Conservation (phyloP, 2,888 invertebrate genomes). For the Thera britannica region DNA sequence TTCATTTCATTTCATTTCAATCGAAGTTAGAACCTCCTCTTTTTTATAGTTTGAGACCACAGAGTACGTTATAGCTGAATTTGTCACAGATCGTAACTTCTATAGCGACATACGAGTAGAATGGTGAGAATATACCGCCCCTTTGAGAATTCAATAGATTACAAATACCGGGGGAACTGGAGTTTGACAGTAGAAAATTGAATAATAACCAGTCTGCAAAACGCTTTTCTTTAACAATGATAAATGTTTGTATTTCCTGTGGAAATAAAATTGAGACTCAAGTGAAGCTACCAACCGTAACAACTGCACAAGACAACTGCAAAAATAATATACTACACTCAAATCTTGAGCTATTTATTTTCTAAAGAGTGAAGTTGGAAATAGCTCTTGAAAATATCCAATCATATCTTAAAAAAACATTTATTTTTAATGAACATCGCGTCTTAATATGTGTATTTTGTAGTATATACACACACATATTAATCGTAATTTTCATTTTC, state of each 20-base stretch:
- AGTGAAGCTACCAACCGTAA: constrained; percentile 8
- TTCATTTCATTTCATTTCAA: too few relatives aligned
- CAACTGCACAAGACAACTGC: constrained; percentile 3
- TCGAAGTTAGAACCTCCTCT: too few relatives aligned
- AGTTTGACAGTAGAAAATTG: constrained; percentile 21
- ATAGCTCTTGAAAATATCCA: background rate
- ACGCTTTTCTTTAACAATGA: background rate
- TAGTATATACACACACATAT: too few relatives aligned
- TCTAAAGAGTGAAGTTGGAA: background rate
- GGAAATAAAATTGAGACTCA: background rate
- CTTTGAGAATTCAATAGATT: constrained; percentile 36
- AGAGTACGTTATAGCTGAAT: too few relatives aligned
- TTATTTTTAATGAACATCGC: too few relatives aligned
- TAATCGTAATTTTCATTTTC: too few relatives aligned
- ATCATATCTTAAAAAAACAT: too few relatives aligned
- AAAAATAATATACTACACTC: background rate
- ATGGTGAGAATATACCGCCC: constrained; percentile 52
- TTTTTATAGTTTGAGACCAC: too few relatives aligned
- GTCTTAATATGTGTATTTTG: too few relatives aligned
- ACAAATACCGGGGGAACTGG: constrained; percentile 24
- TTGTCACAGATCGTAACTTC: background rate
- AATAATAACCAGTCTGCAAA: constrained; percentile 3
- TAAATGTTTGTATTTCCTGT: background rate
- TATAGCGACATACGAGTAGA: constrained; percentile 34
- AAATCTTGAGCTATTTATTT: constrained; percentile 10